Evolutionary conservation across 2,888 invertebrate genomes (phyloP).

Genomic region (Mactromeris polynyma): DNA sequence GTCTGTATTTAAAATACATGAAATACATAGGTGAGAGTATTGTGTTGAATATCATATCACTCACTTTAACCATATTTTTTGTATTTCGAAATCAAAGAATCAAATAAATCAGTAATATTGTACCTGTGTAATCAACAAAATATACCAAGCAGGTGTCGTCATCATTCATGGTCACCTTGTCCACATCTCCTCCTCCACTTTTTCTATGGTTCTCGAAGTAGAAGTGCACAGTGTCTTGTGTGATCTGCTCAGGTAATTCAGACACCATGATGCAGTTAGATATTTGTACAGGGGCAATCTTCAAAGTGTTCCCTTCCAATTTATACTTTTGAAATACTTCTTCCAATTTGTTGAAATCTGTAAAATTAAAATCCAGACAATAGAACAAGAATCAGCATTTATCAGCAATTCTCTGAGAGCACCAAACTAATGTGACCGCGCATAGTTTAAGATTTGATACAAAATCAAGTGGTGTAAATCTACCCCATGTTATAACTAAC

Average conservation of each 20-base stretch:
- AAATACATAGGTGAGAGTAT: too few species aligned
- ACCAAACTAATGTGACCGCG: too few species aligned
- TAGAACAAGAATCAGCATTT: too few species aligned
- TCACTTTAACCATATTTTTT: too few species aligned
- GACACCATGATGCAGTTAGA: constrained; percentile 66
- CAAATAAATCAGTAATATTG: background rate
- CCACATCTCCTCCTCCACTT: constrained; percentile 60
- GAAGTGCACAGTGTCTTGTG: constrained; percentile 58
- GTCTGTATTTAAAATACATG: too few species aligned
- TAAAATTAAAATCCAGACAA: too few species aligned
- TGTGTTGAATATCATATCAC: too few species aligned
- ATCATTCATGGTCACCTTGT: constrained; percentile 33
- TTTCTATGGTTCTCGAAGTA: constrained; percentile 72
- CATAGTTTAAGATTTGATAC: too few species aligned
- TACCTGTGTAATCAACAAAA: constrained; percentile 57
- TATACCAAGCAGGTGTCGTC: constrained; percentile 44
- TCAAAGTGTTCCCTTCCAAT: constrained; percentile 56
- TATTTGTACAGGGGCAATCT: constrained; percentile 51
- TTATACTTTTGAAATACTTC: constrained; percentile 41
- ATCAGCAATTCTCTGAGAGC: too few species aligned
- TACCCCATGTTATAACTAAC: too few species aligned
- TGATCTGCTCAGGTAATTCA: constrained; percentile 51
- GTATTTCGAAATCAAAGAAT: too few species aligned
- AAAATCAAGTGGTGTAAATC: too few species aligned
- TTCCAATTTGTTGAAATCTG: constrained; percentile 24